Evolutionary conservation across 2,888 invertebrate species (phyloP), one percentile per base, ranked within the genome.

Genomic region (Trissolcus brochymenae): DNA sequence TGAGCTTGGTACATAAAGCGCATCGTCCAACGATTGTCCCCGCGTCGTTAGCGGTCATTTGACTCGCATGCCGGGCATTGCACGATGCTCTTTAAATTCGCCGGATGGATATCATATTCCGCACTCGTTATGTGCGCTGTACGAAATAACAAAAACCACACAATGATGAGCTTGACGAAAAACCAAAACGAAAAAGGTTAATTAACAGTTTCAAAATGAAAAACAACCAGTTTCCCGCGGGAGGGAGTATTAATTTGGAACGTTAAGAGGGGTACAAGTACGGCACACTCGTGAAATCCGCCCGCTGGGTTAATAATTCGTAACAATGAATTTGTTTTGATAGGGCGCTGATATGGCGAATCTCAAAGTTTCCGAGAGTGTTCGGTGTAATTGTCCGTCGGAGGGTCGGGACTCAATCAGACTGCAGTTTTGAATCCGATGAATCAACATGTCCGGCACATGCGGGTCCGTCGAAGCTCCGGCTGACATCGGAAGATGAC

Each of bases 11-110:
- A 74, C 74, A 57, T 62, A 62, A 67, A 62, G 35, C 35, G 35
- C 35, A 35, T 35, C 35, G 35, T 35, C 35, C 35, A 62, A 56
- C 67, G 74, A 62, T 67, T 74, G 74, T 74, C 74, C 62, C 35
- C 62, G 60, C 57, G 62, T 74, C 74, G 74, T 67, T 74, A 67
- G 74, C 61, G 57, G 43, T 57, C 74, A 74, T 74, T 74, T 67
- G 67, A 74, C 67, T 67, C 74, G 67, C 74, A 67, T 74, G 67
- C 74, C 73, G 67, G 67, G 74, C 73, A 67, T 74, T 57, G 66
- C 55, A 57, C 51, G 60, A 62, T 60, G 67, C 55, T 74, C 67
- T 74, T 67, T 61, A 74, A 74, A 74, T 74, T 74, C 67, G 67
- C 74, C 67, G 35, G 62, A 74, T 74, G 67, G 74, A 67, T n/a